A percentile compares a stretch with the other conserved stretches of the same genome.
These are phyloP conservation scores for Eumaeus atala DNA, from an alignment of 1,140 invertebrate genomes.

Conservation along the genomic window DNA sequence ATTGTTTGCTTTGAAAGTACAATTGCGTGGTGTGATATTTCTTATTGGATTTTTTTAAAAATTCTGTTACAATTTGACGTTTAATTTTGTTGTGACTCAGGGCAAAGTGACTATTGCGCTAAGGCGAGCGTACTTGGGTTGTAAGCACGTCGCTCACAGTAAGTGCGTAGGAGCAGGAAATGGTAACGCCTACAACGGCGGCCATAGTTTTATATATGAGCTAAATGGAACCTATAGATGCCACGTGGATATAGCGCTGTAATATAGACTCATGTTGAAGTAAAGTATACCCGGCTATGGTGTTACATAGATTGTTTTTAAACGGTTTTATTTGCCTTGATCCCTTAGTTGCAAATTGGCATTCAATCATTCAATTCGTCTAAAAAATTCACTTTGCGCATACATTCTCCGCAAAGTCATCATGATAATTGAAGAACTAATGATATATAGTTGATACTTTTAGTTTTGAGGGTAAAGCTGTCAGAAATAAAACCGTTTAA, in stretches of 20 bases:
- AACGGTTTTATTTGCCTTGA: neutral
- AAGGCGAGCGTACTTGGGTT: conserved; percentile 72
- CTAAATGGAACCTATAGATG: conserved; percentile 32
- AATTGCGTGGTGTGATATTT: neutral
- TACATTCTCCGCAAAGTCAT: too few species aligned
- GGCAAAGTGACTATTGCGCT: conserved; percentile 72
- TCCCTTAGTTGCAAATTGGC: too few species aligned
- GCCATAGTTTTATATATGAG: conserved; percentile 24
- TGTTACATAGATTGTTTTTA: neutral
- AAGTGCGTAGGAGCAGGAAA: conserved; percentile 59
- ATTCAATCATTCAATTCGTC: too few species aligned
- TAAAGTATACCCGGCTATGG: conserved; percentile 7
- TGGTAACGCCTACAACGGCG: conserved; percentile 23
- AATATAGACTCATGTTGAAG: conserved; percentile 3
- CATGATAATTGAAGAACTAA: too few species aligned
- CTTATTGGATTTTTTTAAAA: neutral
- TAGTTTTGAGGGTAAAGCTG: too few species aligned
- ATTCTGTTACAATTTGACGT: conserved; percentile 14
- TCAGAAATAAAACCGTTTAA: too few species aligned
- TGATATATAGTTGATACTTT: too few species aligned
- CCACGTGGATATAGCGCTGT: conserved; percentile 27
- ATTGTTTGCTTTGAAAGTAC: neutral
- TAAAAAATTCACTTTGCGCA: too few species aligned
- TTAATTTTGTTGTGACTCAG: conserved; percentile 52
- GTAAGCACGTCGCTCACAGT: conserved; percentile 74